Evolutionary conservation across 1,140 invertebrate species (phyloP), one percentile per base, ranked within the genome.

Genomic region (Cydia pomonella): DNA sequence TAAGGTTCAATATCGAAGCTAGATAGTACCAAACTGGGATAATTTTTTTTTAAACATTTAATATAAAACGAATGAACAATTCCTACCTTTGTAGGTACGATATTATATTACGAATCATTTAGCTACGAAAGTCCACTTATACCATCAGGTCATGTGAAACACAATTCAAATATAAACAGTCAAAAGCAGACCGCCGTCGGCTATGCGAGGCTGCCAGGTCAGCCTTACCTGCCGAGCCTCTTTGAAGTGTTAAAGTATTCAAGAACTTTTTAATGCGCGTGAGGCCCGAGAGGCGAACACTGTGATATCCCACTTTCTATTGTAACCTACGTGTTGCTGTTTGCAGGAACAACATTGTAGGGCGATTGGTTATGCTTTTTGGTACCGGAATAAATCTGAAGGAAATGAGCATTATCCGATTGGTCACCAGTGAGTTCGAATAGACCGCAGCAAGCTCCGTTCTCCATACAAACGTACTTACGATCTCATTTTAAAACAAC

Each of bases 171-270:
- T 59, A 21, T 59, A 59, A 59, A 59, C 18, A 59, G 53, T 59
- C 18, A 23, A 21, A 59, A 23, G 53, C 53, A 23, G 53, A 59
- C 53, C 23, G 53, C 53, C 53, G 53, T 21, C 53, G 21, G 53
- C 21, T 21, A 59, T 6, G 53, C 18, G 53, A 59, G 21, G 21
- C 53, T 50, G 47, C 47, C 47, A 18, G n/a, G 41, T 44, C 53
- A 23, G 53, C 53, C 21, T 53, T n/a, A 18, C 50, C n/a, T 21
- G 50, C 50, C 21, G 16, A 18, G 53, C 18, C 53, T 13, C 50
- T 59, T 59, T 59, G 53, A 59, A 2, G 53, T 23, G 7, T 59
- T 59, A 59, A 59, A 59, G 53, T 59, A 59, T 59, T 59, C 53
- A 59, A n/a, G 21, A 59, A 59, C 53, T 59, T 59, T 50, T 59